phyloP scores from a whole-genome alignment of 2,888 invertebrate genomes.

The Caenorhabditis wallacei region DNA sequence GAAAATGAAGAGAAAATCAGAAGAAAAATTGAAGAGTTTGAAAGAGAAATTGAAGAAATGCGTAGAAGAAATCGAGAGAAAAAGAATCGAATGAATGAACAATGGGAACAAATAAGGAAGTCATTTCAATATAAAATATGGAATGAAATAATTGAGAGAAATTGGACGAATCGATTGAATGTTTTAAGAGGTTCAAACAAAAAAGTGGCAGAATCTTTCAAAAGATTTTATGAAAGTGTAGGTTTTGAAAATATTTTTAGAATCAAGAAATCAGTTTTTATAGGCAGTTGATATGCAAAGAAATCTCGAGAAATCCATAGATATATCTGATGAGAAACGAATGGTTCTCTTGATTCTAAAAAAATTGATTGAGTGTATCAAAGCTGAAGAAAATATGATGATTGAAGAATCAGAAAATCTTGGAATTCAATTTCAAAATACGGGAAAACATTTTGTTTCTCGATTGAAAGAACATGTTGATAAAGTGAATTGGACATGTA shows the following conservation, averaged over 20 bases:
- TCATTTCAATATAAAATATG: slow-evolving; percentile 15
- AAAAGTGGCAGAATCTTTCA: slow-evolving; percentile 2
- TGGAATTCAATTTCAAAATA: slow-evolving; percentile 5
- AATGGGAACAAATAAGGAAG: slow-evolving; percentile 10
- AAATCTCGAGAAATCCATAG: neutral
- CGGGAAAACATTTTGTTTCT: slow-evolving; percentile 23
- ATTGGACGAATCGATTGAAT: slow-evolving; percentile 47
- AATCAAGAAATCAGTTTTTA: neutral
- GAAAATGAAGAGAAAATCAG: slow-evolving; percentile 3
- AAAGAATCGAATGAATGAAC: slow-evolving; percentile 13
- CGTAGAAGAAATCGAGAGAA: neutral
- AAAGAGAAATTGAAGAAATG: slow-evolving; percentile 7
- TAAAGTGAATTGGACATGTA: neutral
- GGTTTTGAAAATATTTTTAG: neutral
- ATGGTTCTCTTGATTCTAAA: neutral
- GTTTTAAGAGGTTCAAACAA: slow-evolving; percentile 10
- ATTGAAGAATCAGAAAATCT: slow-evolving; percentile 10
- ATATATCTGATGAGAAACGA: neutral
- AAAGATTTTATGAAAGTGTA: slow-evolving; percentile 1
- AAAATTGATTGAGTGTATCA: neutral
- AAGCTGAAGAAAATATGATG: slow-evolving; percentile 9
- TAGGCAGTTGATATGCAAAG: neutral
- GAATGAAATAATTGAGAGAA: slow-evolving; percentile 36
- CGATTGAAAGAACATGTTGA: neutral
- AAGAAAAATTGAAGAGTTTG: slow-evolving; percentile 7